Conservation (phyloP, 2,113 vertebrate species). For the Monopterus albus region DNA sequence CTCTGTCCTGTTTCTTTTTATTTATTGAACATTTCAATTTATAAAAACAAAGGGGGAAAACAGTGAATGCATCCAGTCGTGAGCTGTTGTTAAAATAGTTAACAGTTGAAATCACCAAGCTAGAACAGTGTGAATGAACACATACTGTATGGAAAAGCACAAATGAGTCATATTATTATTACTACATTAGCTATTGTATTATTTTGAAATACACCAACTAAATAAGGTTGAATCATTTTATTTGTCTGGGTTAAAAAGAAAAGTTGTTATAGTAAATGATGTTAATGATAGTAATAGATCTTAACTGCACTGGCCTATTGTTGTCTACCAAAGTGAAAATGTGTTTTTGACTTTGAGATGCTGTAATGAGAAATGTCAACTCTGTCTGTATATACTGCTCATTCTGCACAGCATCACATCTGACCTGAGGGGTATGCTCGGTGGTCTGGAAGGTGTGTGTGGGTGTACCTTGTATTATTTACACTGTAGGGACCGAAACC, state of each 20-base stretch:
- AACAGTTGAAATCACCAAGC: too few species aligned
- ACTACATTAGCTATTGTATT: neutral
- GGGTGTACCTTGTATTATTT: too few species aligned
- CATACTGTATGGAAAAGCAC: too few species aligned
- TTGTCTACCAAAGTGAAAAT: constrained; percentile 34
- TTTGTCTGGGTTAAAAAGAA: constrained; percentile 8
- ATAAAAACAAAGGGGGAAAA: too few species aligned
- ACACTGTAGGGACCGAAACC: too few species aligned
- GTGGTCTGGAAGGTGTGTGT: neutral
- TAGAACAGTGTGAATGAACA: too few species aligned
- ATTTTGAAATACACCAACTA: constrained; percentile 12
- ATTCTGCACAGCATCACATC: constrained; percentile 18
- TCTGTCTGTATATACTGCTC: constrained; percentile 11
- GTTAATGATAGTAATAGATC: constrained; percentile 27
- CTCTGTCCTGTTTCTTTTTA: neutral
- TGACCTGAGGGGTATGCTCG: constrained; percentile 16
- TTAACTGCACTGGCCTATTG: constrained; percentile 8
- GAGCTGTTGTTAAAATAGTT: too few species aligned
- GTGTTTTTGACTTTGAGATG: constrained; percentile 28
- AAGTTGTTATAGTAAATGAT: too few species aligned
- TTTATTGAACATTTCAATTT: constrained; percentile 12
- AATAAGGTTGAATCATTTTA: constrained; percentile 13
- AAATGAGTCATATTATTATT: too few species aligned
- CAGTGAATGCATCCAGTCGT: too few species aligned
- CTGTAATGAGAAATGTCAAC: constrained; percentile 30